Evolutionary conservation across 2,888 invertebrate species (phyloP).

Genomic region (Calameuta idolon): DNA sequence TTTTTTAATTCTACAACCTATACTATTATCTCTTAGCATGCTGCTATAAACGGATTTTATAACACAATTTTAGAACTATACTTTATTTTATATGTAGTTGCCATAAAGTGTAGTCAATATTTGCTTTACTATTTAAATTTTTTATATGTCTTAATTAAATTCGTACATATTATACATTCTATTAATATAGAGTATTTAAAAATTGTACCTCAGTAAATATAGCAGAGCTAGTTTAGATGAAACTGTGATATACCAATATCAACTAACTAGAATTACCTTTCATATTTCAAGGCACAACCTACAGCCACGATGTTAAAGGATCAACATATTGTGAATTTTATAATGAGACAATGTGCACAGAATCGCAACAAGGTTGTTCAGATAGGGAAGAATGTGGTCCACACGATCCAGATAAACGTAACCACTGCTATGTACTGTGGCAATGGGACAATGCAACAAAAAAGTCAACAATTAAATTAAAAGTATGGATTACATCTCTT

Average conservation of each 20-base stretch:
- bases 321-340: constrained; percentile 77
- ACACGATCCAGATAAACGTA: constrained; percentile 78
- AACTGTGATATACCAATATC: not conserved
- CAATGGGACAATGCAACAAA: constrained; percentile 75
- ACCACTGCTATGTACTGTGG: constrained; percentile 90
- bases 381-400: constrained; percentile 75
- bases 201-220: not conserved
- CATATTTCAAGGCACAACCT: constrained; percentile 25
- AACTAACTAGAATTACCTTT: not conserved
- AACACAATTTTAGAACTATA: not conserved
- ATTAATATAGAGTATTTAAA: not conserved
- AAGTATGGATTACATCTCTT: constrained; percentile 46
- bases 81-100: not conserved
- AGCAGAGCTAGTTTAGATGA: not conserved
- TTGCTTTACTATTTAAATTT: not conserved
- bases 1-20: not conserved
- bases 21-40: not conserved
- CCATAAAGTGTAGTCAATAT: not conserved
- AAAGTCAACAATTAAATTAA: constrained; percentile 66
- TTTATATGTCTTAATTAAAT: not conserved
- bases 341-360: constrained; percentile 72
- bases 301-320: constrained; percentile 60
- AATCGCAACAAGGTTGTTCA: constrained; percentile 68
- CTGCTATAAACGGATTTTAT: not conserved
- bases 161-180: not conserved